Evolutionary conservation across 2,888 invertebrate species (phyloP), one percentile per base, ranked within the genome.

Genomic region (Stenchaetothrips biformis): DNA sequence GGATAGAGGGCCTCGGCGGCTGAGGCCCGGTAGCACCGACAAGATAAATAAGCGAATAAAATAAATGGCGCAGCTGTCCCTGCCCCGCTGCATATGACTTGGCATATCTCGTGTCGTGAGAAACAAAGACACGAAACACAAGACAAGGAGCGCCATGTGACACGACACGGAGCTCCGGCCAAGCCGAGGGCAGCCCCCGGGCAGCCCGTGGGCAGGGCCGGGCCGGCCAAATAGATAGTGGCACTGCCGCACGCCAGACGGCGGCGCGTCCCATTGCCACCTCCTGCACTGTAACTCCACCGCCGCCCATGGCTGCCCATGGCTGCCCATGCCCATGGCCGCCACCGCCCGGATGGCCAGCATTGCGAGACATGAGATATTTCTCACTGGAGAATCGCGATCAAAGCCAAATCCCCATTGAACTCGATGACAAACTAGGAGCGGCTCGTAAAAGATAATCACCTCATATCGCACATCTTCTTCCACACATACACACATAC

Each of bases 291-390:
- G 53, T 37, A 37, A 37, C 37, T 18, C 53, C 53, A 13, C 16
- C 53, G 16, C 53, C 53, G 53, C 53, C 53, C 53, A 11, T 6
- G 13, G 53, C 13, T 18, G 0, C 16, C 11, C 53, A 18, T 13
- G 53, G 53, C 16, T 1, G 53, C 13, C 59, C 59, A 59, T 18
- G 18, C 4, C 59, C 59, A 59, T 18, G 18, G 18, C 59, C 59
- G 18, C 59, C 13, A 13, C 16, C 59, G 18, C 13, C 59, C 11
- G 59, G 59, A 18, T 16, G 13, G 67, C n/a, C 25, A 25, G 67
- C 67, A 74, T 74, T 74, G 67, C 67, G 67, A 74, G 67, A 74
- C 67, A 74, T 74, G 67, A 74, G 67, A 74, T 74, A 74, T 74
- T 74, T 74, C 67, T 74, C 67, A 21, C 67, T 21, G 67, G 67